A percentile compares a stretch with the other conserved stretches of the same genome.
Evolutionary conservation across 2,888 invertebrate genomes (phyloP).

Genomic region (Philhelius pedissequus): DNA sequence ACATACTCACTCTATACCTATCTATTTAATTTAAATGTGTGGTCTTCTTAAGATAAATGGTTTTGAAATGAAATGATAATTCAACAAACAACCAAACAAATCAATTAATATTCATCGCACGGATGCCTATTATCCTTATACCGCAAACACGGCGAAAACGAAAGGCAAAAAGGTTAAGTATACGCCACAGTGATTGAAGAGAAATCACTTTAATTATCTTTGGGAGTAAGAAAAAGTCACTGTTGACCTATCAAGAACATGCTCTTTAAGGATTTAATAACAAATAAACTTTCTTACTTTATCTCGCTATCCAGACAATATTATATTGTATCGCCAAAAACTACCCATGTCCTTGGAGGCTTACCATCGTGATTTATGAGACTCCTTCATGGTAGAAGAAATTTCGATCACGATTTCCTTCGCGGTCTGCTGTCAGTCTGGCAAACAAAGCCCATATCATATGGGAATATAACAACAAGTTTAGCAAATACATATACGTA

Average conservation of each 20-base stretch:
- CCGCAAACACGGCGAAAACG: not conserved
- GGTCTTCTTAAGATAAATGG: not conserved
- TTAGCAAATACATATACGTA: not conserved
- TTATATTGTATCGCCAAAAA: not conserved
- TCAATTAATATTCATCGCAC: conserved; percentile 29
- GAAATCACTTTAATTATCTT: conserved; percentile 7
- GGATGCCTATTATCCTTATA: conserved; percentile 5
- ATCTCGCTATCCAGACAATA: not conserved
- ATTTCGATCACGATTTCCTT: conserved; percentile 3
- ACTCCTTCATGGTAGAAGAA: not conserved
- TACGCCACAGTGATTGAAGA: conserved; percentile 14
- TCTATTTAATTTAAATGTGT: not conserved
- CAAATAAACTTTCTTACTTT: not conserved
- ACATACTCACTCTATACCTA: not conserved
- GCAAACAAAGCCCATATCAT: conserved; percentile 2
- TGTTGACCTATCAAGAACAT: conserved; percentile 12
- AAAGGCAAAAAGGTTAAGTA: conserved; percentile 11
- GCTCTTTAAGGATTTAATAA: not conserved
- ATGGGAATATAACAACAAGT: not conserved
- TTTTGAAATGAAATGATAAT: not conserved
- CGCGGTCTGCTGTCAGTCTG: not conserved
- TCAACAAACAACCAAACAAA: not conserved
- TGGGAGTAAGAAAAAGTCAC: not conserved
- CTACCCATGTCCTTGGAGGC: not conserved
- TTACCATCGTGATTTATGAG: conserved; percentile 11